Conservation (phyloP, 2,888 invertebrate species). For the Phragmatobia fuliginosa region DNA sequence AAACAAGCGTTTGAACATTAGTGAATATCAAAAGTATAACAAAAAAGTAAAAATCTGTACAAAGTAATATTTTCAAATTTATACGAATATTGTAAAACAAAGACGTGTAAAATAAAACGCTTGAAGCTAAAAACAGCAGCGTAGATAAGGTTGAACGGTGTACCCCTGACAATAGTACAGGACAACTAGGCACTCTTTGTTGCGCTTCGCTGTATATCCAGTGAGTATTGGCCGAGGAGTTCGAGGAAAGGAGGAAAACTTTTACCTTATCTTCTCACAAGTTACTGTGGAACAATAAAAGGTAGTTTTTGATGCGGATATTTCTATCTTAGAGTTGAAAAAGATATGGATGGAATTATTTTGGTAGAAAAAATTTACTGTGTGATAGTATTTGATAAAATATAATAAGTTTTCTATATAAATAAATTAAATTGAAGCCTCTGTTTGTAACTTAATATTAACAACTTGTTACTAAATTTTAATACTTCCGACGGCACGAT, state of each 20-base stretch:
- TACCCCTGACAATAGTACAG: not conserved
- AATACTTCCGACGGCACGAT: no score
- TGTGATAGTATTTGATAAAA: not conserved
- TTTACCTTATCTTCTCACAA: slow-evolving; percentile 5
- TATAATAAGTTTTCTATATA: no score
- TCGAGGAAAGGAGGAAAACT: slow-evolving; percentile 7
- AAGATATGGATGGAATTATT: not conserved
- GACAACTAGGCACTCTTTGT: slow-evolving; percentile 14
- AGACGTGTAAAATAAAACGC: not conserved
- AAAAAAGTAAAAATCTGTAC: not conserved
- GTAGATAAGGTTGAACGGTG: slow-evolving; percentile 1
- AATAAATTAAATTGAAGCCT: no score
- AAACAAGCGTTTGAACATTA: not conserved
- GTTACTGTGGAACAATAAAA: not conserved
- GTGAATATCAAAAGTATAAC: not conserved
- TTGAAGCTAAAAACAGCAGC: not conserved
- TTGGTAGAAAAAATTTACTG: not conserved
- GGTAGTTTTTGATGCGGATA: slow-evolving; percentile 1
- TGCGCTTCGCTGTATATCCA: not conserved
- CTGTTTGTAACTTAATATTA: no score
- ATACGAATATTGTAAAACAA: not conserved
- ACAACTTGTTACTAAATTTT: no score
- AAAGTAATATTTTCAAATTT: not conserved
- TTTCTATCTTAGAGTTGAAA: not conserved
- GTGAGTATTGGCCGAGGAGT: not conserved